Percentiles rank a stretch among this genome's conserved stretches.
phyloP scores from a whole-genome alignment of 2,113 vertebrate species.

The Entomyzon cyanotis region DNA sequence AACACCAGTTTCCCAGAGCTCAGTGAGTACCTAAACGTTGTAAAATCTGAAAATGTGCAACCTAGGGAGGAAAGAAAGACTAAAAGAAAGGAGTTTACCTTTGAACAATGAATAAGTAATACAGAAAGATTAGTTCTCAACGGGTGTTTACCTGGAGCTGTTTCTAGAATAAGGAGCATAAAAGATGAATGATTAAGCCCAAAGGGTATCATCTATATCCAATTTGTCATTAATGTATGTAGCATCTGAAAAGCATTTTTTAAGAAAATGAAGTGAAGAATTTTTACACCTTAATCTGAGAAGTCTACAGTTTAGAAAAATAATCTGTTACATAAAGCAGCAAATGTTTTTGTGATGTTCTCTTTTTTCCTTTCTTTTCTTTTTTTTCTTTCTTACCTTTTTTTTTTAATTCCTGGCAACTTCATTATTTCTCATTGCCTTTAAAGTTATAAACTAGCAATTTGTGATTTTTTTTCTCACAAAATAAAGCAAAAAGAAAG shows the following conservation, averaged over 20 bases:
- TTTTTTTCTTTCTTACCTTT: accelerated
- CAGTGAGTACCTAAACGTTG: neutral
- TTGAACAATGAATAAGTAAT: neutral
- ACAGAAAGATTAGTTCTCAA: neutral
- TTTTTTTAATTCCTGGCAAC: neutral
- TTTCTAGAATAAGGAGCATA: neutral
- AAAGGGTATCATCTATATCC: neutral
- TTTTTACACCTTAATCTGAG: neutral
- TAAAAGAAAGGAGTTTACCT: neutral
- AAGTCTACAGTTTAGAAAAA: neutral
- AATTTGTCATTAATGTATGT: neutral
- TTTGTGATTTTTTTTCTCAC: neutral
- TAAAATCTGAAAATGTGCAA: neutral
- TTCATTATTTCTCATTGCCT: neutral
- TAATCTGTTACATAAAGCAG: neutral
- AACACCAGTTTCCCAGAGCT: neutral
- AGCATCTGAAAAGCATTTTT: neutral
- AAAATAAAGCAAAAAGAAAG: neutral
- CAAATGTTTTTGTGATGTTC: neutral
- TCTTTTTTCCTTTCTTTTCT: accelerated
- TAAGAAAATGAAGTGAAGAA: neutral
- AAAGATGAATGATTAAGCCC: neutral
- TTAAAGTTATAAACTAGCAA: neutral
- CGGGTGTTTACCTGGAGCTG: neutral
- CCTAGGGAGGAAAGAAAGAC: neutral